Evolutionary conservation across 1,140 invertebrate genomes (phyloP).

Genomic region (Heliconius congener): DNA sequence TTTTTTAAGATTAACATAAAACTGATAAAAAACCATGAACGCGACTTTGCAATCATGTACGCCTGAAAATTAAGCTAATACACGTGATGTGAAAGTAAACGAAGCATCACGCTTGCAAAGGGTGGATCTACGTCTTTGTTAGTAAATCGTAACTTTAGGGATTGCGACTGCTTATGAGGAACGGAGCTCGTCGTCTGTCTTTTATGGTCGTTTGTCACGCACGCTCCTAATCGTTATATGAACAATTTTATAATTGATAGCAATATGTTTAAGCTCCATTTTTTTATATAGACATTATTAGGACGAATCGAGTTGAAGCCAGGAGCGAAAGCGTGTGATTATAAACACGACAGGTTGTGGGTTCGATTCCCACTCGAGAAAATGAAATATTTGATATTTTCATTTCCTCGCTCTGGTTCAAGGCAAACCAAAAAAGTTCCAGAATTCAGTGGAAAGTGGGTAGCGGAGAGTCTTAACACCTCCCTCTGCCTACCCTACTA

Average conservation of each 20-base stretch:
- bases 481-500: too few relatives aligned
- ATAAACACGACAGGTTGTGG: too few relatives aligned
- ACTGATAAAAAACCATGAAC: neutral
- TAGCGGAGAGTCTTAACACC: too few relatives aligned
- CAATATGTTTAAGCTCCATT: neutral
- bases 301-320: too few relatives aligned
- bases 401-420: too few relatives aligned
- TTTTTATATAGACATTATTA: neutral
- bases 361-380: too few relatives aligned
- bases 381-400: too few relatives aligned
- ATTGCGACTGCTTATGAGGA: neutral
- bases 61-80: constrained; percentile 6
- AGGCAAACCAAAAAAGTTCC: too few relatives aligned
- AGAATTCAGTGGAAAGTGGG: too few relatives aligned
- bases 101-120: constrained; percentile 29
- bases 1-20: too few relatives aligned
- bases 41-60: neutral
- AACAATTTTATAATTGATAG: constrained; percentile 11
- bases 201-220: constrained; percentile 22
- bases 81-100: constrained; percentile 39
- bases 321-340: too few relatives aligned
- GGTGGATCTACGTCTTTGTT: constrained; percentile 29
- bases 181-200: constrained; percentile 1
- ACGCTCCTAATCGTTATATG: constrained; percentile 8
- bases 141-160: constrained; percentile 17